Evolutionary conservation across 2,113 vertebrate genomes (phyloP).

Genomic region (Macroglossus sobrinus): DNA sequence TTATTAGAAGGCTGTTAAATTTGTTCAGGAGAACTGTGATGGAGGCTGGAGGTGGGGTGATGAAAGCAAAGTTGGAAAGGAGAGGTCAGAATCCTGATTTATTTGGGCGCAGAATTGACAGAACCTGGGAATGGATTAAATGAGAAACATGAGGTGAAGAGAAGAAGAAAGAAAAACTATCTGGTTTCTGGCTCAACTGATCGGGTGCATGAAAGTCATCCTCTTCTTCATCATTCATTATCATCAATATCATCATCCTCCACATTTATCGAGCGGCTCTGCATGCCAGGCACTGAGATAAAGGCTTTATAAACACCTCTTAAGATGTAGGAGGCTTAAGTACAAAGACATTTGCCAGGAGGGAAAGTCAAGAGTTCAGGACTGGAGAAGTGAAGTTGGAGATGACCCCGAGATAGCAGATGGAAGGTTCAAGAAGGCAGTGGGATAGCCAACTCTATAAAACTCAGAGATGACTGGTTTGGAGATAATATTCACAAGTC

Average conservation of each 20-base stretch:
- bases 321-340: neutral
- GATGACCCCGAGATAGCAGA: conserved; percentile 48
- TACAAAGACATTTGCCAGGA: conserved; percentile 46
- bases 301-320: conserved; percentile 55
- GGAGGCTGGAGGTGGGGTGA: neutral
- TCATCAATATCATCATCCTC: neutral
- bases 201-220: neutral
- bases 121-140: conserved; percentile 14
- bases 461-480: neutral
- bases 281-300: conserved; percentile 14
- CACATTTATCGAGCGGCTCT: neutral
- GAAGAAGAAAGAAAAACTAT: neutral
- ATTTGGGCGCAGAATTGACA: neutral
- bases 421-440: conserved; percentile 47
- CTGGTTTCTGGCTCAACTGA: conserved; percentile 29
- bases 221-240: neutral
- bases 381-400: conserved; percentile 15
- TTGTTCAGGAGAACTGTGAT: neutral
- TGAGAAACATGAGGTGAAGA: neutral
- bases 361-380: conserved; percentile 27
- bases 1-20: neutral
- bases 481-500: conserved; percentile 54
- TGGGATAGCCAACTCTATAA: conserved; percentile 4
- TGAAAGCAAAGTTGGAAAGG: neutral
- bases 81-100: neutral